These are phyloP conservation scores for Trimorus sp. DNA, from an alignment of 2,888 invertebrate species.

Conservation along the genomic window DNA sequence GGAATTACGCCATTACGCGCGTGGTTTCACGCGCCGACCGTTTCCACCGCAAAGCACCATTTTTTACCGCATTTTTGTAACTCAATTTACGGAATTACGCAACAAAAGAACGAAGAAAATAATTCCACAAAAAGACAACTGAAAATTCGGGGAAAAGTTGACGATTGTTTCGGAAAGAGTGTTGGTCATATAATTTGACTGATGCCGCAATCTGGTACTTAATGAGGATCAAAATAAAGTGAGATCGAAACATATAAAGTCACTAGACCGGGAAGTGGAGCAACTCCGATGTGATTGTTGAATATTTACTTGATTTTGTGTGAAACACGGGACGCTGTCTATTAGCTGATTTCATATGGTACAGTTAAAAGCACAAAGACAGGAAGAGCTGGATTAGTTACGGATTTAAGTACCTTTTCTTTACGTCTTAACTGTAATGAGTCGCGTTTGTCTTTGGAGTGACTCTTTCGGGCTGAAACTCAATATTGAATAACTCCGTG, in stretches of 20 bases:
- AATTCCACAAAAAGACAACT: no score
- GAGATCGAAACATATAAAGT: constrained; percentile 55
- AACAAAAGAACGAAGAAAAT: no score
- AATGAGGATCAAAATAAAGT: constrained; percentile 36
- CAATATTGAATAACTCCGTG: no score
- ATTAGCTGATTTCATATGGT: constrained; percentile 23
- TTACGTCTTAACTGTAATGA: background rate
- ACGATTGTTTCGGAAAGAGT: no score
- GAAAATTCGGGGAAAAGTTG: no score
- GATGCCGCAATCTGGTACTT: constrained; percentile 16
- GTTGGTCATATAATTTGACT: no score
- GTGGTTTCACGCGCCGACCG: no score
- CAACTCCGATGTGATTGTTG: constrained; percentile 49
- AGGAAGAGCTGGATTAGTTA: constrained; percentile 44
- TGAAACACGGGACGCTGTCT: constrained; percentile 44
- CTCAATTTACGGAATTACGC: no score
- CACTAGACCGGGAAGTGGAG: constrained; percentile 60
- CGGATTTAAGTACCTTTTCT: constrained; percentile 26
- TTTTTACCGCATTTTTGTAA: no score
- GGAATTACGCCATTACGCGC: no score
- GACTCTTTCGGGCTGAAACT: background rate
- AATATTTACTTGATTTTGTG: constrained; percentile 54
- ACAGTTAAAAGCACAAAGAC: constrained; percentile 36
- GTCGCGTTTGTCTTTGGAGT: background rate
- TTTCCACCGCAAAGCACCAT: no score